Evolutionary conservation across 1,140 invertebrate genomes (phyloP), one percentile per base, ranked within the genome.

Genomic region (Bombus confusus): DNA sequence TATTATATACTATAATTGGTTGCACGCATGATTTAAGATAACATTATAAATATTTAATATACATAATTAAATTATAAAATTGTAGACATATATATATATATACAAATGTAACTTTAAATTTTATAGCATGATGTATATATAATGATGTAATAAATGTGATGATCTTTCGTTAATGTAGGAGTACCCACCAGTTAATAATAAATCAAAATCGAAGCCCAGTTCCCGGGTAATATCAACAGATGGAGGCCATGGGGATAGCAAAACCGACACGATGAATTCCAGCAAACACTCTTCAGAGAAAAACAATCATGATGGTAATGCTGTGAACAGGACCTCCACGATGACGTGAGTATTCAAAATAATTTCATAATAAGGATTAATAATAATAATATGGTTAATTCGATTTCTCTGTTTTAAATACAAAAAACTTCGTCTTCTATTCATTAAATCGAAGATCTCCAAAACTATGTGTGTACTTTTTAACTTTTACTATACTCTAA

Each of bases 131-230:
- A 57, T 25, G 15, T 10, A 25, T 72, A 4, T 47, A 69, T 6
- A 34, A 10, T 28, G 22, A 68, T 37, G 12, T 34, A 37, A 71
- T 79, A 43, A 22, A 43, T 25, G 13, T 34, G 5, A 6, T 39
- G 64, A 28, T 82, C 9, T 85, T 57, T 37, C 31, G 28, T 89
- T 78, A 6, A 75, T 87, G 64, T 89, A 96, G 96, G 96, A 96
- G 91, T 96, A 95, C 80, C 95, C 96, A 76, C 94, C 95, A 47
- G 96, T 96, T 28, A 96, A 96, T 88, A 94, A 95, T 82, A 97
- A 96, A 94, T 93, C 94, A 71, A 95, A 95, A 86, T 92, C 94
- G 62, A 95, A 95, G 84, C 92, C 95, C 34, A 90, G 90, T 6
- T 76, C 81, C 28, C 90, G 95, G 47, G 92, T 95, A 28, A 95